A percentile compares a stretch with the other conserved stretches of the same genome.
Evolutionary conservation across 2,888 invertebrate species (phyloP).

Genomic region (Timandra comae): DNA sequence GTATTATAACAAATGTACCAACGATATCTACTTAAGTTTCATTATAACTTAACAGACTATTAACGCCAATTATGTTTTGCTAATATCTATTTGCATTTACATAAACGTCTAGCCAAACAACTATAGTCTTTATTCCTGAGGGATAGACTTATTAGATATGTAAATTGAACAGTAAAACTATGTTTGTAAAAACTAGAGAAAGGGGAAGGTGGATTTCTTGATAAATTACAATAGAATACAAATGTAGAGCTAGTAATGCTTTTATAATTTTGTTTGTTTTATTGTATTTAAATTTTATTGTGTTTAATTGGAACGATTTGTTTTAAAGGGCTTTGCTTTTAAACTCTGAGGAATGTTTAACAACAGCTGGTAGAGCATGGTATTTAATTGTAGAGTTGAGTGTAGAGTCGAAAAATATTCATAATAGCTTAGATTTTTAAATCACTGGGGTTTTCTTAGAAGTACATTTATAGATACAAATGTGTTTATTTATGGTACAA

Average conservation of each 20-base stretch:
- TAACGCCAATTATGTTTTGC: constrained; percentile 60
- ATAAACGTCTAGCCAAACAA: constrained; percentile 5
- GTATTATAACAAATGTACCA: constrained; percentile 49
- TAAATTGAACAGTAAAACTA: constrained; percentile 11
- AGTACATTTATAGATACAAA: no score
- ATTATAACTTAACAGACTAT: constrained; percentile 70
- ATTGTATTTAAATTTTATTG: constrained; percentile 67
- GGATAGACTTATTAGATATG: constrained; percentile 15
- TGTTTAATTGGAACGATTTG: constrained; percentile 57
- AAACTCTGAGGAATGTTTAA: no score
- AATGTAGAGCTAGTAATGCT: constrained; percentile 60
- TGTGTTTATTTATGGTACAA: no score
- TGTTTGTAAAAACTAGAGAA: constrained; percentile 29
- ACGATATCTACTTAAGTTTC: constrained; percentile 65
- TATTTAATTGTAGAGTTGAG: no score
- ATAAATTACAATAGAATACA: constrained; percentile 67
- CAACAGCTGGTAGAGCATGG: no score
- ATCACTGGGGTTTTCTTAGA: no score
- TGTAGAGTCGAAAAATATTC: no score
- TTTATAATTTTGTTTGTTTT: constrained; percentile 73
- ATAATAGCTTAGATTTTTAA: no score
- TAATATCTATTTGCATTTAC: constrained; percentile 21
- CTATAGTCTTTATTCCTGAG: constrained; percentile 22
- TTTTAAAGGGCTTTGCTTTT: no score
- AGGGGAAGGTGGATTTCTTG: constrained; percentile 60